Base-by-base conservation (phyloP, 2,888 invertebrate genomes). In the Cecidostiba fungosa region DNA sequence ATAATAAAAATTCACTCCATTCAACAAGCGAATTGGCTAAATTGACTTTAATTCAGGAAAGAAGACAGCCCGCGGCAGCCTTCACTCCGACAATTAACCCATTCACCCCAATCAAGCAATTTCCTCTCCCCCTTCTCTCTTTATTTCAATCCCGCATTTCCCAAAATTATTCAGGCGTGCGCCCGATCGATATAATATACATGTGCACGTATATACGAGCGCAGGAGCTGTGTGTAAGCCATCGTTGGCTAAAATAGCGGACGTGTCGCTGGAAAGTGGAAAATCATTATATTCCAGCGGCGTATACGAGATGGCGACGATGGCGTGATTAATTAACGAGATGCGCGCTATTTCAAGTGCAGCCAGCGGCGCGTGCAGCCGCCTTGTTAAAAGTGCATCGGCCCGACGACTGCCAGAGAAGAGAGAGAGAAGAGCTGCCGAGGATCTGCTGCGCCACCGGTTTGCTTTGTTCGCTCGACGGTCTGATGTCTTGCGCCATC, bases 331-430 rank as follows among this genome's bases (percentile, higher is more conserved):
- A 86, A 86, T 86, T 84, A 70, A 86, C 80, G 86, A 76, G 66
- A 23, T 19, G 73, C 29, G 77, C 82, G 86, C 86, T 86, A 84
- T 86, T 86, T 84, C 81, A 84, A 84, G 86, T 86, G 86, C 84
- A 78, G 62, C 19, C 16, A 36, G 39, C 74, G 50, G 26, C 32
- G 8, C 73, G 32, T 36, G 59, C 12, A n/a, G 32, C 50, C 39
- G 73, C 54, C 86, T 86, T 81, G 81, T 86, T 84, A 86, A 84
- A 86, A 86, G 82, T 84, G 82, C 86, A 86, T 82, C 79, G 84
- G 84, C 79, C 82, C 59, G 74, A 77, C 59, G 74, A 23, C 10
- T 29, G 50, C 32, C 47, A 62, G 6, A 10, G n/a, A 14, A 19
- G 14, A n/a, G 14, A 26, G 19, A 54, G 47, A 26, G 32, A 50